A percentile compares a stretch with the other conserved stretches of the same genome.
These are phyloP conservation scores for Melanotaenia pygmaea DNA, from an alignment of 2,797 vertebrate species.

Conservation along the genomic window DNA sequence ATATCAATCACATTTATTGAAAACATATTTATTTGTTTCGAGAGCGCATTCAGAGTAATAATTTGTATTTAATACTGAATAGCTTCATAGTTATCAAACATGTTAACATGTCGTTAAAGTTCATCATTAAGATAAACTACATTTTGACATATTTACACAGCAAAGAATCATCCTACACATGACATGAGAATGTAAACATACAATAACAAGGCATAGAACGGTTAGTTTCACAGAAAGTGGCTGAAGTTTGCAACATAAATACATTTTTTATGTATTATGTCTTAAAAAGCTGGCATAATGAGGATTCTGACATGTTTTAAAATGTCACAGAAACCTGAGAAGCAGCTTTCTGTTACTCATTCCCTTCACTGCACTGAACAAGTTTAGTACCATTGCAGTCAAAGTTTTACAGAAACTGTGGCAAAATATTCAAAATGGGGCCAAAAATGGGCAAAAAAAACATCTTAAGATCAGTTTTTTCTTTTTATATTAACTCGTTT, in stretches of 20 bases:
- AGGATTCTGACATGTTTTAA: conserved; percentile 31
- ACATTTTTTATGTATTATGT: neutral
- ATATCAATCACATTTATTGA: conserved; percentile 42
- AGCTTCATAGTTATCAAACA: conserved; percentile 42
- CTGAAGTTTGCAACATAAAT: conserved; percentile 59
- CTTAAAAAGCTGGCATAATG: conserved; percentile 8
- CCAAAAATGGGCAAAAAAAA: too few species aligned
- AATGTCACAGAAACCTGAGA: conserved; percentile 9
- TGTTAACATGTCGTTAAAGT: neutral
- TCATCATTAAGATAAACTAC: conserved; percentile 19
- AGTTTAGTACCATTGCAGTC: conserved; percentile 44
- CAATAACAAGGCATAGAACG: conserved; percentile 26
- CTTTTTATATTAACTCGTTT: neutral
- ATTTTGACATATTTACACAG: conserved; percentile 39
- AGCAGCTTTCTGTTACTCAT: conserved; percentile 5
- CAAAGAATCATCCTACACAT: conserved; percentile 10
- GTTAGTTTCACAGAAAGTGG: conserved; percentile 43
- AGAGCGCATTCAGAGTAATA: conserved; percentile 37
- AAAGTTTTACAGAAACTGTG: conserved; percentile 7
- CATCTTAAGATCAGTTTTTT: too few species aligned
- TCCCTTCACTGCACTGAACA: conserved; percentile 9
- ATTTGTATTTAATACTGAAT: conserved; percentile 53
- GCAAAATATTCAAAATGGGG: neutral
- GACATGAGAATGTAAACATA: conserved; percentile 16
- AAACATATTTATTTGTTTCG: conserved; percentile 65